Evolutionary conservation across 2,113 vertebrate species (phyloP).

Genomic region (Hepsetus odoe): DNA sequence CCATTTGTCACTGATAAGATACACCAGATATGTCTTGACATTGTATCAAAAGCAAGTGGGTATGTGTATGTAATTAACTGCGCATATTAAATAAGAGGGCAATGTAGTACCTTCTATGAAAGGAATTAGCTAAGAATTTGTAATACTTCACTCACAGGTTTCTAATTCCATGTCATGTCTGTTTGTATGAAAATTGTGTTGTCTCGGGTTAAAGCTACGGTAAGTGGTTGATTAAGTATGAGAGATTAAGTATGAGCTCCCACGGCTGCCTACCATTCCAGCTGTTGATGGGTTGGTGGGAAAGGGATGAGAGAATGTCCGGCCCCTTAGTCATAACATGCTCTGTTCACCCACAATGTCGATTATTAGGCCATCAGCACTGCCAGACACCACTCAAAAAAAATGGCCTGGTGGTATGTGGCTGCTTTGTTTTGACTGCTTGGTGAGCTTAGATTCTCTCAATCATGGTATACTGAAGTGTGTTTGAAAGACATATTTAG

Average conservation of each 20-base stretch:
- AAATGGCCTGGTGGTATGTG: background rate
- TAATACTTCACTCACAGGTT: background rate
- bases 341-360: background rate
- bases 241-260: constrained; percentile 53
- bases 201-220: background rate
- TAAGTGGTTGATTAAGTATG: constrained; percentile 42
- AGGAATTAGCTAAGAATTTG: background rate
- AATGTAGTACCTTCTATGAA: background rate
- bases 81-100: background rate
- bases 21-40: no score
- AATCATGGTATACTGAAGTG: background rate
- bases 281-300: constrained; percentile 47
- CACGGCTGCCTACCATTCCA: constrained; percentile 51
- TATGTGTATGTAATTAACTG: no score
- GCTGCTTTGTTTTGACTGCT: background rate
- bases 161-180: constrained; percentile 2
- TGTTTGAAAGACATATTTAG: no score
- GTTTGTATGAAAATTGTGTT: background rate
- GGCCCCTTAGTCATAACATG: constrained; percentile 55
- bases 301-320: constrained; percentile 32
- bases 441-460: background rate
- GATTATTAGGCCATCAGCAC: background rate
- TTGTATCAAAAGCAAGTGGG: no score
- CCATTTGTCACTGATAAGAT: no score
- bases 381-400: background rate